Evolutionary conservation across 2,797 vertebrate species (phyloP).

Genomic region (Chaetophractus vellerosus): DNA sequence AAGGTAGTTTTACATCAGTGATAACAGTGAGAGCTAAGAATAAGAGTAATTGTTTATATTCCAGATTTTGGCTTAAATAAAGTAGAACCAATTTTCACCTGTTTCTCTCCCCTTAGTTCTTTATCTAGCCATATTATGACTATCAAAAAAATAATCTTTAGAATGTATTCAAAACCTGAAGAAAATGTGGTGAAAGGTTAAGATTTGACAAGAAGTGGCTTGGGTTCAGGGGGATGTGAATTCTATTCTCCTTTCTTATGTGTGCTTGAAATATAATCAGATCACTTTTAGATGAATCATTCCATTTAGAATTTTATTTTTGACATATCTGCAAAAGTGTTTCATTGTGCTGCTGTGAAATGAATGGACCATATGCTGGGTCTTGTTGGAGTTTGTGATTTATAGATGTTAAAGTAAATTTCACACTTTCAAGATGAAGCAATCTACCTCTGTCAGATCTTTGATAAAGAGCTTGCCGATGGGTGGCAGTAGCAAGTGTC

Average conservation of each 20-base stretch:
- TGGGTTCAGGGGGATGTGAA: background rate
- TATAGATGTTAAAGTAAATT: slow-evolving; percentile 58
- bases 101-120: slow-evolving; percentile 27
- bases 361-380: background rate
- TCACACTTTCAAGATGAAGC: slow-evolving; percentile 57
- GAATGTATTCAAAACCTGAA: slow-evolving; percentile 8
- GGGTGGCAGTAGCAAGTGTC: background rate
- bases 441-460: background rate
- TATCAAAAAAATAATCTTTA: background rate
- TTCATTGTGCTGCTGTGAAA: slow-evolving; percentile 67
- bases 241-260: background rate
- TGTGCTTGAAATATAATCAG: slow-evolving; percentile 58
- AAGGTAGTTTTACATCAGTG: background rate
- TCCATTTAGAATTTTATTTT: slow-evolving; percentile 61
- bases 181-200: slow-evolving; percentile 46
- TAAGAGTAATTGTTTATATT: slow-evolving; percentile 18
- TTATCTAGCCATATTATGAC: background rate
- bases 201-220: background rate
- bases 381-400: slow-evolving; percentile 63
- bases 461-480: slow-evolving; percentile 53
- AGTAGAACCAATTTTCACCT: slow-evolving; percentile 7
- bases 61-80: slow-evolving; percentile 62
- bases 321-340: slow-evolving; percentile 10
- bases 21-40: background rate
- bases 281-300: slow-evolving; percentile 29